Base-by-base conservation (phyloP, 1,140 invertebrate genomes). In the Bemisia tabaci region DNA sequence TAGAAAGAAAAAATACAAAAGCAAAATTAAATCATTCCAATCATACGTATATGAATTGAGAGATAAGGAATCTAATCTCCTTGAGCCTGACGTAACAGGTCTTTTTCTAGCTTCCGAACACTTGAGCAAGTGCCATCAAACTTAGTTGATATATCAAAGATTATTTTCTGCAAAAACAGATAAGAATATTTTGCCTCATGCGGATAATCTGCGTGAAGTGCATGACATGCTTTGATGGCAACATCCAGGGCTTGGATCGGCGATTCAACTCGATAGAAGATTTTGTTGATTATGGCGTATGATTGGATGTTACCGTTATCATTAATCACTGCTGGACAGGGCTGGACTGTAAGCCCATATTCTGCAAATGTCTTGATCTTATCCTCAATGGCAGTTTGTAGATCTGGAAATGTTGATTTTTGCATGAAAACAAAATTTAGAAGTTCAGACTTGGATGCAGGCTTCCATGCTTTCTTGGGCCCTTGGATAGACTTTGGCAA, bases 281-380 rank as follows among this genome's bases (percentile, higher is more conserved):
- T 17, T 22, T 65, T 24, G 33, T 65, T 65, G 22, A 65, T 48
- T 22, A 65, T 23, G 23, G 39, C 58, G 26, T 58, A 65, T n/a
- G n/a, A n/a, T n/a, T n/a, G n/a, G n/a, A n/a, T n/a, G n/a, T n/a
- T n/a, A n/a, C n/a, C n/a, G n/a, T n/a, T n/a, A n/a, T n/a, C n/a
- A n/a, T n/a, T n/a, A n/a, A n/a, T n/a, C n/a, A n/a, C n/a, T n/a
- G n/a, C n/a, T n/a, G n/a, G n/a, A n/a, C n/a, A n/a, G n/a, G n/a
- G n/a, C n/a, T n/a, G n/a, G n/a, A n/a, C n/a, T n/a, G n/a, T n/a
- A n/a, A n/a, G n/a, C n/a, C n/a, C n/a, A n/a, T n/a, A n/a, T n/a
- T n/a, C n/a, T n/a, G n/a, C n/a, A n/a, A n/a, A n/a, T n/a, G n/a
- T n/a, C n/a, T n/a, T n/a, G n/a, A n/a, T n/a, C n/a, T n/a, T n/a